These are phyloP conservation scores for Poeciliopsis infans DNA, from an alignment of 2,797 vertebrate species.

Conservation along the genomic window DNA sequence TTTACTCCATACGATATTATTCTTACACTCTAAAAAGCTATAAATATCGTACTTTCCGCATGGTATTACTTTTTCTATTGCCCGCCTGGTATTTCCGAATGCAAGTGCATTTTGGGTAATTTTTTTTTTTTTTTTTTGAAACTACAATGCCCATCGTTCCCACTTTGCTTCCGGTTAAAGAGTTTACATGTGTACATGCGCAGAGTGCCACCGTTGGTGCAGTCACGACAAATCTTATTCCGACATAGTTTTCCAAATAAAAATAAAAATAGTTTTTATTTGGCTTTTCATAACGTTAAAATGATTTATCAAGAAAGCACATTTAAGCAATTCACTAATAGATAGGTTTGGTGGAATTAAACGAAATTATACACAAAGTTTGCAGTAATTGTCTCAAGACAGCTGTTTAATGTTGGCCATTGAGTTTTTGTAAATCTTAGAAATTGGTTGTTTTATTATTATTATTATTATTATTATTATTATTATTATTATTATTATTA, in stretches of 20 bases:
- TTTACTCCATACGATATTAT: rapidly evolving
- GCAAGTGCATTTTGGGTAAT: constrained; percentile 66
- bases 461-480: constrained; percentile 3
- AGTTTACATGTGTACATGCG: constrained; percentile 33
- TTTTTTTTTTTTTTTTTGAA: not conserved
- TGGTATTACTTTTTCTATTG: constrained; percentile 64
- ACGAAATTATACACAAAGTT: not conserved
- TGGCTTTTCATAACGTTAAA: not conserved
- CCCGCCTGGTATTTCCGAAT: constrained; percentile 66
- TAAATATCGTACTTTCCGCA: constrained; percentile 15
- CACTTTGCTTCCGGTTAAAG: constrained; percentile 32
- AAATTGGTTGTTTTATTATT: not conserved
- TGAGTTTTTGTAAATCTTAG: not conserved
- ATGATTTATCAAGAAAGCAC: not conserved
- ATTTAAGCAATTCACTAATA: not conserved
- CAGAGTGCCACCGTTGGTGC: rapidly evolving
- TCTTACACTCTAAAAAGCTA: not conserved
- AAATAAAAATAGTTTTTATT: no score
- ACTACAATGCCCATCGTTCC: constrained; percentile 57
- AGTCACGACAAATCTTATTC: not conserved
- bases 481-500: not conserved
- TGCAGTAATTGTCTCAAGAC: not conserved
- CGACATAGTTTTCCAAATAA: constrained; percentile 46
- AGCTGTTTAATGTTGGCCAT: not conserved
- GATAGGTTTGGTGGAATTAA: not conserved